Conservation (phyloP, 2,888 invertebrate genomes). For the Acanthoscelides obtectus region DNA sequence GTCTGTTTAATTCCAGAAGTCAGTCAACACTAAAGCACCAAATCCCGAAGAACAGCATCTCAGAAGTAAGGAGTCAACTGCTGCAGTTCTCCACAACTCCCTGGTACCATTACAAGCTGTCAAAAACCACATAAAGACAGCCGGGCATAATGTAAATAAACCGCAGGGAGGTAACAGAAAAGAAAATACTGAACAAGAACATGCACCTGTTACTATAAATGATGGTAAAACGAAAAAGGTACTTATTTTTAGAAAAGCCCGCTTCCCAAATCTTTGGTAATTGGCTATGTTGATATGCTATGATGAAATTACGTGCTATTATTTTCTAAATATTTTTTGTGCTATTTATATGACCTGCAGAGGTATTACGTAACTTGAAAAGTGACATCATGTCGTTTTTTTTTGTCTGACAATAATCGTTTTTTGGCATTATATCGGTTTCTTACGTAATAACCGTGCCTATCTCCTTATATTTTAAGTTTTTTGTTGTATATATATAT, state of each 20-base stretch:
- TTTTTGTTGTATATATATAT: too few species aligned
- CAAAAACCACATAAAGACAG: conserved; percentile 42
- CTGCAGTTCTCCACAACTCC: conserved; percentile 35
- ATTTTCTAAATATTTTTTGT: too few species aligned
- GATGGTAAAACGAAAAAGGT: neutral
- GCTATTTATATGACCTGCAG: too few species aligned
- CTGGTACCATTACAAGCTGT: conserved; percentile 56
- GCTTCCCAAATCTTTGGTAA: too few species aligned
- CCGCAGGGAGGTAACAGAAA: neutral
- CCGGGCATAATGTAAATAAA: conserved; percentile 6
- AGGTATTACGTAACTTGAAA: too few species aligned
- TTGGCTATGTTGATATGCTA: too few species aligned
- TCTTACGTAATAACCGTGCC: too few species aligned
- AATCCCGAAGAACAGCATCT: neutral
- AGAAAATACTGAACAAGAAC: neutral
- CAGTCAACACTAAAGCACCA: neutral
- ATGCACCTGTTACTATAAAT: neutral
- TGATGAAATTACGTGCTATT: too few species aligned
- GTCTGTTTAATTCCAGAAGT: neutral
- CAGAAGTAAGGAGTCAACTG: conserved; percentile 12
- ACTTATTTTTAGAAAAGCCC: neutral
- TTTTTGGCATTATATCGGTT: too few species aligned
- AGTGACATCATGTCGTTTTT: too few species aligned
- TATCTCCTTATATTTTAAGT: too few species aligned
- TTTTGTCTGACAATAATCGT: too few species aligned